phyloP scores from a whole-genome alignment of 2,888 invertebrate species.

The Xestia rhomboidea region DNA sequence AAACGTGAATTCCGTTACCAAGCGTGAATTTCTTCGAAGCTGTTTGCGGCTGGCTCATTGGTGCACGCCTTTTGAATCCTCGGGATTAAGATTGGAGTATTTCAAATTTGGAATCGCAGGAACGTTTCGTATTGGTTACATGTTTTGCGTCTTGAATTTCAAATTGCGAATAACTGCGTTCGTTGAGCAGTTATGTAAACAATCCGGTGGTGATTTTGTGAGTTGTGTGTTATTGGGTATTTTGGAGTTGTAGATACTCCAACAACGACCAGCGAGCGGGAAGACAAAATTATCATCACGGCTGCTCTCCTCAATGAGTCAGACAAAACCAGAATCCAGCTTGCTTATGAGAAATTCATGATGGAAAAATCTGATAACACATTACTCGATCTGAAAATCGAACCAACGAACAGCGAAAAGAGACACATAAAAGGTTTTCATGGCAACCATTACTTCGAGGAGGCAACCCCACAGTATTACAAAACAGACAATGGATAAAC shows the following conservation, averaged over 20 bases:
- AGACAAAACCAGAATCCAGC: not conserved
- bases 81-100: slow-evolving; percentile 46
- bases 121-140: slow-evolving; percentile 32
- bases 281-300: not conserved
- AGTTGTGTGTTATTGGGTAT: not conserved
- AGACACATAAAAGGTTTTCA: not conserved
- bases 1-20: slow-evolving; percentile 23
- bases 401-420: not conserved
- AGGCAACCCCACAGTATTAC: not conserved
- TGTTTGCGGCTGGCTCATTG: slow-evolving; percentile 26
- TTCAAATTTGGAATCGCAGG: slow-evolving; percentile 22
- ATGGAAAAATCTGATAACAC: not conserved
- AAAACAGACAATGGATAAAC: slow-evolving; percentile 11
- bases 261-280: not conserved
- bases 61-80: slow-evolving; percentile 45
- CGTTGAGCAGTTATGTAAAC: slow-evolving; percentile 14
- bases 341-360: not conserved
- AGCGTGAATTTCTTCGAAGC: slow-evolving; percentile 27
- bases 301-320: not conserved
- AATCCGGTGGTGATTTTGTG: slow-evolving; percentile 24
- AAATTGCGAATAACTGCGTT: slow-evolving; percentile 25
- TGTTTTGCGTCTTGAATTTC: slow-evolving; percentile 27
- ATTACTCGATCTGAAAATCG: not conserved
- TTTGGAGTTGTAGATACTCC: too few species aligned
- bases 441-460: not conserved